phyloP scores from a whole-genome alignment of 2,797 vertebrate species.

The Gastrophryne carolinensis region DNA sequence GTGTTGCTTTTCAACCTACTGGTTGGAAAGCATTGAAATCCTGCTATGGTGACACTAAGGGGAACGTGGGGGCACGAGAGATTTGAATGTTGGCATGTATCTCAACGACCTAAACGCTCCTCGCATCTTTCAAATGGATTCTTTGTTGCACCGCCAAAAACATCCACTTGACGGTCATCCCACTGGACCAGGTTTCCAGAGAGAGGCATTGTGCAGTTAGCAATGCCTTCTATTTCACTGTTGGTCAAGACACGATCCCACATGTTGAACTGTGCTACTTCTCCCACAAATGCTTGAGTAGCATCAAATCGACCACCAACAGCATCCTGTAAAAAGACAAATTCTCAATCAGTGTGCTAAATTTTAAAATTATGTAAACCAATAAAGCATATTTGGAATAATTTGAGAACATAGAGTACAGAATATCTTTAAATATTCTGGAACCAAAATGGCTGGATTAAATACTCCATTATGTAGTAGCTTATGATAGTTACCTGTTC shows the following conservation, averaged over 20 bases:
- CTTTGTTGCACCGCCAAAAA: slow-evolving; percentile 88
- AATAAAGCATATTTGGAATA: neutral
- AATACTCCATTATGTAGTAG: neutral
- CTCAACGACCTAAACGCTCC: slow-evolving; percentile 71
- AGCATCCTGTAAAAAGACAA: slow-evolving; percentile 74
- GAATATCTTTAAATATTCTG: no score
- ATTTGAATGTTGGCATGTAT: neutral
- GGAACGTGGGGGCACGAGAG: slow-evolving; percentile 14
- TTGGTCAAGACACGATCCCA: slow-evolving; percentile 90
- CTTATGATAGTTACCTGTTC: slow-evolving; percentile 80
- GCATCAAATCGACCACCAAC: slow-evolving; percentile 92
- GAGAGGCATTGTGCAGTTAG: slow-evolving; percentile 81
- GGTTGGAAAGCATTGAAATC: slow-evolving; percentile 48
- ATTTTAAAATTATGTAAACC: neutral
- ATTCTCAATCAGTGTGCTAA: neutral
- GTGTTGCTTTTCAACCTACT: slow-evolving; percentile 16
- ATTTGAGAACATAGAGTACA: neutral
- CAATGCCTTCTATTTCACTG: slow-evolving; percentile 79
- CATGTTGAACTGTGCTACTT: slow-evolving; percentile 89
- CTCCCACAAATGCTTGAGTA: slow-evolving; percentile 92
- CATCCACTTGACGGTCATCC: slow-evolving; percentile 89
- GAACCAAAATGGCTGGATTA: neutral
- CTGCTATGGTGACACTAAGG: slow-evolving; percentile 10
- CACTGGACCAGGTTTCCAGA: slow-evolving; percentile 89
- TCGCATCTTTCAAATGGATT: slow-evolving; percentile 79